Conservation (phyloP, 64 coral and sea anemone genomes). For the Pachyseris speciosa region DNA sequence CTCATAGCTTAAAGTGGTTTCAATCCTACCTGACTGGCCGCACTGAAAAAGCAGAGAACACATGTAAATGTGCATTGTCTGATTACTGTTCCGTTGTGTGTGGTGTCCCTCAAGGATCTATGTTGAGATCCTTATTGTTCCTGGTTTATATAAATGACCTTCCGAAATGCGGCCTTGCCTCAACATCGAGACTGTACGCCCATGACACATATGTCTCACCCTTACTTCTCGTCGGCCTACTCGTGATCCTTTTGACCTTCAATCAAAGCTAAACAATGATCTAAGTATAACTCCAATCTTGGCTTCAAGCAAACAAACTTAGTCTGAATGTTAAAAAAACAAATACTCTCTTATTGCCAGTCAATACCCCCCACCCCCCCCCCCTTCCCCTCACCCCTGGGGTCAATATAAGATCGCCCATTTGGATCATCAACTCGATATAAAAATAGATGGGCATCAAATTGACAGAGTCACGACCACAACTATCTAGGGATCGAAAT, state of each 20-base stretch:
- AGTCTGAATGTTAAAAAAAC: too few species aligned
- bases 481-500: too few species aligned
- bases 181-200: constrained; percentile 23
- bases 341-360: not conserved
- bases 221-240: not conserved
- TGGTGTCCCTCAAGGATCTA: constrained; percentile 45
- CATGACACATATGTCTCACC: constrained; percentile 44
- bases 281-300: not conserved
- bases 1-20: constrained; percentile 8
- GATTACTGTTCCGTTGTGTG: not conserved
- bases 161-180: not conserved
- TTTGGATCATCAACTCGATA: too few species aligned
- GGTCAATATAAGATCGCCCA: too few species aligned
- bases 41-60: not conserved
- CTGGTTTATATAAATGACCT: constrained; percentile 57
- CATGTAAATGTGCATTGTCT: constrained; percentile 8
- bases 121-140: constrained; percentile 35
- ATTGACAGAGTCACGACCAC: too few species aligned
- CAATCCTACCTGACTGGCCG: not conserved
- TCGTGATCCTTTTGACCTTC: not conserved
- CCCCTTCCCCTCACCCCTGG: not conserved
- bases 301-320: constrained; percentile 29
- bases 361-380: too few species aligned
- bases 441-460: too few species aligned
- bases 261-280: constrained; percentile 3